phyloP scores from a whole-genome alignment of 2,888 invertebrate genomes.

The Lycaena phlaeas region DNA sequence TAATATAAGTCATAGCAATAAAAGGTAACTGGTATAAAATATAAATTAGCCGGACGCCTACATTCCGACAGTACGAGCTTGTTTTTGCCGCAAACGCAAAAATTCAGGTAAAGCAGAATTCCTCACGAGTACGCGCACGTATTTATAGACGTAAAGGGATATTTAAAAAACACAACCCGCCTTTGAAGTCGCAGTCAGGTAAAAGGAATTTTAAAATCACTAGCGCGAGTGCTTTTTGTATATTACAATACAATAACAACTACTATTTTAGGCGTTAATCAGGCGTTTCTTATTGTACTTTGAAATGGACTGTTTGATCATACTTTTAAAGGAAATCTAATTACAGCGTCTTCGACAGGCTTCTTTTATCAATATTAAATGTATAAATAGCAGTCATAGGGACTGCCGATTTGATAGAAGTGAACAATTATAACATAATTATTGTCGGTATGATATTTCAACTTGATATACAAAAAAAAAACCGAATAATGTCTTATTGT shows the following conservation, averaged over 20 bases:
- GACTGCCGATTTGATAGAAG: no score
- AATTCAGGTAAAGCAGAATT: constrained; percentile 39
- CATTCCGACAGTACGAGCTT: constrained; percentile 39
- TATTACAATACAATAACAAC: constrained; percentile 1
- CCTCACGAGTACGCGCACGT: constrained; percentile 3
- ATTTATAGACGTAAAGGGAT: constrained; percentile 6
- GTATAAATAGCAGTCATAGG: no score
- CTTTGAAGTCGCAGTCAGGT: constrained; percentile 6
- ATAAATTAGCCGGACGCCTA: constrained; percentile 34
- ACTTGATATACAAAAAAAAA: no score
- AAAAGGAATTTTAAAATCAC: background rate
- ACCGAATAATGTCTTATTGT: no score
- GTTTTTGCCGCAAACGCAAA: constrained; percentile 24
- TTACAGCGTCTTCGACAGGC: no score
- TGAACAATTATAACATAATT: no score
- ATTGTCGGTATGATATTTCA: no score
- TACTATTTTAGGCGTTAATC: background rate
- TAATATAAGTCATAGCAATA: constrained; percentile 2
- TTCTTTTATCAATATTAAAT: no score
- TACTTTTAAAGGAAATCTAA: constrained; percentile 6
- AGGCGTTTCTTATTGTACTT: no score
- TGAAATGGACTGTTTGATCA: no score
- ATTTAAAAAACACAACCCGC: constrained; percentile 9
- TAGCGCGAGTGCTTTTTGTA: background rate
- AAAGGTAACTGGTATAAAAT: constrained; percentile 7